phyloP scores from a whole-genome alignment of 2,888 invertebrate genomes.

The Lagria hirta region DNA sequence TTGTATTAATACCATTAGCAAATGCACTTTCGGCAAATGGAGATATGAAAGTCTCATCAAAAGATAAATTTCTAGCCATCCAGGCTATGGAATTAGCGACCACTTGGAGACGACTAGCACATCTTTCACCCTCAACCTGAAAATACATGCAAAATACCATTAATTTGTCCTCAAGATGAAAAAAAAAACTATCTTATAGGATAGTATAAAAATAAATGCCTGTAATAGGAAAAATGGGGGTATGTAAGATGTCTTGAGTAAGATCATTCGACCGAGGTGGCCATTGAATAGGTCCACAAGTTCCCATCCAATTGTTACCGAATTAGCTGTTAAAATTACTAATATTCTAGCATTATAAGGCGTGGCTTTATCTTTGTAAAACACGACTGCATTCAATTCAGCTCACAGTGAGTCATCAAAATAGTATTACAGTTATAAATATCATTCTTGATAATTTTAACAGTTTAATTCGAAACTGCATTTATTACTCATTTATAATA shows the following conservation, averaged over 20 bases:
- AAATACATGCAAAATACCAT: constrained; percentile 6
- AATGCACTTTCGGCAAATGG: constrained; percentile 93
- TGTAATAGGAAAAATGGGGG: neutral
- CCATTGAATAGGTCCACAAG: neutral
- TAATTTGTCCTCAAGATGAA: neutral
- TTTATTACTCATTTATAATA: too few relatives aligned
- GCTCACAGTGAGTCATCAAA: too few relatives aligned
- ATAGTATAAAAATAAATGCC: neutral
- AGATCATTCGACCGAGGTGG: neutral
- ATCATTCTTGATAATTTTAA: too few relatives aligned
- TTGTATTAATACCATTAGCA: constrained; percentile 89
- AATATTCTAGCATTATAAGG: too few relatives aligned
- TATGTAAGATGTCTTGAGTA: neutral
- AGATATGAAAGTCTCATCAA: constrained; percentile 92
- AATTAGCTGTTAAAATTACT: too few relatives aligned
- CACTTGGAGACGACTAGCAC: constrained; percentile 77
- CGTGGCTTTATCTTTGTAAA: too few relatives aligned
- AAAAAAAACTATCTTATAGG: neutral
- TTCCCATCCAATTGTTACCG: too few relatives aligned
- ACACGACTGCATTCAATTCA: too few relatives aligned
- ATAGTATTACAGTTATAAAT: too few relatives aligned
- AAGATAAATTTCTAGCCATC: constrained; percentile 92
- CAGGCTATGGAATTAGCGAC: constrained; percentile 94
- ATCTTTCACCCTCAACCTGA: constrained; percentile 67
- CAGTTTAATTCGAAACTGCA: too few relatives aligned